Evolutionary conservation across 2,113 vertebrate species (phyloP).

Genomic region (Platycercus adscitus): DNA sequence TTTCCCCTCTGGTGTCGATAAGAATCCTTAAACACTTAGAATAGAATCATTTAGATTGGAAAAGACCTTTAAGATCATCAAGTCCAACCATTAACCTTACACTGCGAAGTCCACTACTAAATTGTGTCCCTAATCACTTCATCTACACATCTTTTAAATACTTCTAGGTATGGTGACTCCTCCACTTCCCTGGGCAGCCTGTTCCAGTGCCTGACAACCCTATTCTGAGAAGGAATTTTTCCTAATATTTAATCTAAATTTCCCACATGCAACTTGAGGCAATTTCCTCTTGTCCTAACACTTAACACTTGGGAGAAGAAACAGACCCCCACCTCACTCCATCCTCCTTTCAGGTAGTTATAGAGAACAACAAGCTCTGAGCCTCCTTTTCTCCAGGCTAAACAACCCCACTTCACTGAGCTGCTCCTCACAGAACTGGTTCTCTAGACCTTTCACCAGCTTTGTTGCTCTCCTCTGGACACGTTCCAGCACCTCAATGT

Average conservation of each 20-base stretch:
- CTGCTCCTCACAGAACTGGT: background rate
- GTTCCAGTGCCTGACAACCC: background rate
- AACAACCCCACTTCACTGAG: background rate
- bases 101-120: background rate
- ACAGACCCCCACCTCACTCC: fast-evolving
- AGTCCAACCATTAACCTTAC: background rate
- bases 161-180: background rate
- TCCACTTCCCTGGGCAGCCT: background rate
- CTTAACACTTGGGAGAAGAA: background rate
- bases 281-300: background rate
- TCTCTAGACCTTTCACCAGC: background rate
- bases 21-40: background rate
- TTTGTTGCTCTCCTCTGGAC: fast-evolving
- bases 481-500: fast-evolving
- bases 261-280: fast-evolving
- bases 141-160: background rate
- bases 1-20: background rate
- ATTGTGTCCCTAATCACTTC: background rate
- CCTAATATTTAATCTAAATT: background rate
- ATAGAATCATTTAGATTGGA: background rate
- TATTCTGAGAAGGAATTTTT: background rate
- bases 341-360: background rate
- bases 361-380: fast-evolving
- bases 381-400: background rate
- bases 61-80: background rate